Evolutionary conservation across 2,113 vertebrate species (phyloP).

Genomic region (Anser cygnoides): DNA sequence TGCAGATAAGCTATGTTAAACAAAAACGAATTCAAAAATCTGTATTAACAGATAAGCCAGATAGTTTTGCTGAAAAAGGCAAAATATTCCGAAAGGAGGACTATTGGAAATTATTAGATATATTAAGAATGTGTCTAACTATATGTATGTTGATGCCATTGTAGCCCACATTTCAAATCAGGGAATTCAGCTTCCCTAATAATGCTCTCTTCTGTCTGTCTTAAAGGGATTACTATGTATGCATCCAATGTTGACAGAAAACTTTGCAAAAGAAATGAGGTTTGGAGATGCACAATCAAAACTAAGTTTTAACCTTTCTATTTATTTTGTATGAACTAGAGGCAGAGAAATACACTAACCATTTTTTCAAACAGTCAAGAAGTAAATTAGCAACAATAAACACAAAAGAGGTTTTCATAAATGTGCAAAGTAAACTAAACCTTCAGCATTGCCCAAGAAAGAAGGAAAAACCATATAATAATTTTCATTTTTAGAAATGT

Average conservation of each 20-base stretch:
- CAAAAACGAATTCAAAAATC: background rate
- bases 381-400: background rate
- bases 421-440: background rate
- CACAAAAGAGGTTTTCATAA: background rate
- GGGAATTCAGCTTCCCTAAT: background rate
- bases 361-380: background rate
- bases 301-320: background rate
- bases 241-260: background rate
- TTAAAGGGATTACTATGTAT: background rate
- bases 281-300: background rate
- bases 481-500: background rate
- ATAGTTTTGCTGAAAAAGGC: background rate
- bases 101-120: background rate
- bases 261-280: background rate
- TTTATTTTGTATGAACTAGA: rapidly evolving
- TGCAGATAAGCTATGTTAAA: background rate
- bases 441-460: background rate
- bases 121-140: background rate
- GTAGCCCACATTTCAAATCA: background rate
- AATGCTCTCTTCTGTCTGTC: background rate
- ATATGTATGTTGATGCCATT: background rate
- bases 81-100: background rate
- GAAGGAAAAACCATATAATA: background rate
- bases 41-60: background rate
- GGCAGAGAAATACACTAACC: background rate